Evolutionary conservation across 2,888 invertebrate species (phyloP).

Genomic region (Callinectes sapidus): DNA sequence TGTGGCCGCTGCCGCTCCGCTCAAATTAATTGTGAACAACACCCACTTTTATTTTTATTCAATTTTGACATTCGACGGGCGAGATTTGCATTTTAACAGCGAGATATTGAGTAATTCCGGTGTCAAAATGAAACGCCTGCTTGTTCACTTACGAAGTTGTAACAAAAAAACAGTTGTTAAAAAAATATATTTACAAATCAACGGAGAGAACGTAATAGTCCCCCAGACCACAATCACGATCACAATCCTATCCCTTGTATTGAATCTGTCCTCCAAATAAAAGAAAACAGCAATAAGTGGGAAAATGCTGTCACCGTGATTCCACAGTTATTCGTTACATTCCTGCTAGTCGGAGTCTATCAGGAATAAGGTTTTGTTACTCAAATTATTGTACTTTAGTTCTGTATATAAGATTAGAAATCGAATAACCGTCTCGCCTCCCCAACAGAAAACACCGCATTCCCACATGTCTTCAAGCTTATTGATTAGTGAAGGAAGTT

Average conservation of each 20-base stretch:
- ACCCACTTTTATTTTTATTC: not conserved
- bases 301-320: not conserved
- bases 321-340: not conserved
- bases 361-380: not conserved
- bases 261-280: not conserved
- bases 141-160: constrained; percentile 26
- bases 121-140: constrained; percentile 40
- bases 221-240: not conserved
- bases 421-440: too few relatives aligned
- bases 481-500: too few relatives aligned
- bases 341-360: not conserved
- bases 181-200: not conserved
- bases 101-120: constrained; percentile 49
- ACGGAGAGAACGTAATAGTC: not conserved
- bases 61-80: constrained; percentile 44
- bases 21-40: constrained; percentile 46
- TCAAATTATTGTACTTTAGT: not conserved
- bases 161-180: not conserved
- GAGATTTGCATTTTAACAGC: constrained; percentile 48
- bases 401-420: too few relatives aligned
- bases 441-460: too few relatives aligned
- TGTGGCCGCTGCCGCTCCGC: not conserved
- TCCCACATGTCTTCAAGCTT: too few relatives aligned
- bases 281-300: not conserved
- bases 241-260: not conserved